These are phyloP conservation scores for Galerucella nymphaeae DNA, from an alignment of 2,888 invertebrate species.

Conservation along the genomic window DNA sequence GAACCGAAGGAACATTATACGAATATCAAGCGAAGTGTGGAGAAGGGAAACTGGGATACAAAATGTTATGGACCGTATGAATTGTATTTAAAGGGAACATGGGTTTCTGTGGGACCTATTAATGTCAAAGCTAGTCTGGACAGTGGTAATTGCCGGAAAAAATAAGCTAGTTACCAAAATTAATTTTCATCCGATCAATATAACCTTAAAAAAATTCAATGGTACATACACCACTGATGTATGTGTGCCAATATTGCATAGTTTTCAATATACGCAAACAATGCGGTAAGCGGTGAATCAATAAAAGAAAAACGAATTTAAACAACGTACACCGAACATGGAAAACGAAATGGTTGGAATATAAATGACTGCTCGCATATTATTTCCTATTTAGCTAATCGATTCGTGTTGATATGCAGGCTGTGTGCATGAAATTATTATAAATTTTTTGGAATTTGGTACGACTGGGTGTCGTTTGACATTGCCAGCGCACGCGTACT, in stretches of 20 bases:
- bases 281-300: constrained; percentile 4
- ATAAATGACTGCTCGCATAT: background rate
- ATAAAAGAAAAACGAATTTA: constrained; percentile 29
- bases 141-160: too few relatives aligned
- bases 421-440: background rate
- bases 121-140: too few relatives aligned
- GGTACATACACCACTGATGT: too few relatives aligned
- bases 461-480: too few relatives aligned
- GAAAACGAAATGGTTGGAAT: background rate
- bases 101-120: background rate
- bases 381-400: too few relatives aligned
- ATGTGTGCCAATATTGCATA: background rate
- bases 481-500: too few relatives aligned
- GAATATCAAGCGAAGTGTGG: background rate
- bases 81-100: background rate
- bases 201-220: too few relatives aligned
- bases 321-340: constrained; percentile 19
- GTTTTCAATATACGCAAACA: background rate
- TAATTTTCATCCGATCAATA: too few relatives aligned
- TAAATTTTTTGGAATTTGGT: background rate
- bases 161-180: too few relatives aligned
- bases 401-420: background rate
- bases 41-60: background rate
- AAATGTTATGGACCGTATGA: background rate
- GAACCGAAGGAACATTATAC: too few relatives aligned